Percentiles rank a stretch among this genome's conserved stretches.
Conservation (phyloP, 2,888 invertebrate genomes). For the Tridacna crocea region DNA sequence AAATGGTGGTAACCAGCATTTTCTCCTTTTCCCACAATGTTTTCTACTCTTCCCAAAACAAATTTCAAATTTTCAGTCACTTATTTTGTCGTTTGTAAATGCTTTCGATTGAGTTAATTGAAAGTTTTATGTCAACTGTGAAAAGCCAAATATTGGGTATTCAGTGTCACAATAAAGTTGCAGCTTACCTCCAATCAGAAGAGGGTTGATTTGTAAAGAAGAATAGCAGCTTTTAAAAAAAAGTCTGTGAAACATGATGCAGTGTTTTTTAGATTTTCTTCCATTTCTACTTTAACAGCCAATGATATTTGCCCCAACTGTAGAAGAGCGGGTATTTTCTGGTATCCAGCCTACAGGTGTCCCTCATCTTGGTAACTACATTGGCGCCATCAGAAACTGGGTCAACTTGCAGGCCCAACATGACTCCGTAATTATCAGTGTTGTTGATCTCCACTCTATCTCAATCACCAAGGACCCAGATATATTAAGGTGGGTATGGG, state of each 20-base stretch:
- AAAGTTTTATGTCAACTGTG: background rate
- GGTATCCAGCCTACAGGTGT: constrained; percentile 98
- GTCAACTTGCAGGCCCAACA: constrained; percentile 91
- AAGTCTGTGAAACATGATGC: no score
- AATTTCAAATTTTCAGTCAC: no score
- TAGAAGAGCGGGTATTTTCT: constrained; percentile 88
- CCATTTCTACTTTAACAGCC: background rate
- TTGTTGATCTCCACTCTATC: constrained; percentile 97
- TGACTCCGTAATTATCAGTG: constrained; percentile 89
- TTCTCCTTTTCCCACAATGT: no score
- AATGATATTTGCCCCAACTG: background rate
- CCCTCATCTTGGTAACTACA: constrained; percentile 98
- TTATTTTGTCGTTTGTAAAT: no score
- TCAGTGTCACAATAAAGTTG: no score
- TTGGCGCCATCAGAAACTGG: constrained; percentile 96
- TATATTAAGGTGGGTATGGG: constrained; percentile 74
- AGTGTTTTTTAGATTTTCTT: no score
- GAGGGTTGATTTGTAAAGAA: no score
- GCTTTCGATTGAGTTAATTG: no score
- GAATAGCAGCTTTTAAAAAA: no score
- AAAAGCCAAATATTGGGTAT: background rate
- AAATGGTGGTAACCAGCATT: no score
- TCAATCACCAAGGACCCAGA: constrained; percentile 89
- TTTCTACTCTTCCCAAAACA: no score
- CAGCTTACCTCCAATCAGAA: no score